Conservation (phyloP, 2,113 vertebrate genomes). For the Pelusios castaneus region DNA sequence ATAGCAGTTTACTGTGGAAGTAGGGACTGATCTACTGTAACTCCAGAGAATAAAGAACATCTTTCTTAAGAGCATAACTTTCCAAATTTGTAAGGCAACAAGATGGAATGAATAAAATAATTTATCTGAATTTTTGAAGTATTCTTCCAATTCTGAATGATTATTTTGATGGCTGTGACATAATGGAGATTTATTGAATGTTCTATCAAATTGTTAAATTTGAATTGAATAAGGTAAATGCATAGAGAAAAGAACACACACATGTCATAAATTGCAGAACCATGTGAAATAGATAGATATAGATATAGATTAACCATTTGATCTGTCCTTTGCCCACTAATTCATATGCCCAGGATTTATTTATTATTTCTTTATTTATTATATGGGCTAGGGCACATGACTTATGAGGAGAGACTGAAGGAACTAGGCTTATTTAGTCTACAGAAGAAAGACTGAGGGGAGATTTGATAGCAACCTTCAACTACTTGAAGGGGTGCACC, state of each 20-base stretch:
- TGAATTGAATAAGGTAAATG: background rate
- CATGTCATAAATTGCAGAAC: background rate
- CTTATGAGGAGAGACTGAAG: too few species aligned
- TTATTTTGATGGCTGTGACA: too few species aligned
- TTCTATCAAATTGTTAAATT: background rate
- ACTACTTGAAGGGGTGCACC: too few species aligned
- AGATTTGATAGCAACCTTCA: too few species aligned
- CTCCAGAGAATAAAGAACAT: background rate
- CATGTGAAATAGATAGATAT: too few species aligned
- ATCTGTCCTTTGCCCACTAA: background rate
- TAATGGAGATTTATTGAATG: background rate
- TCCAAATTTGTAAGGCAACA: background rate
- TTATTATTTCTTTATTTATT: too few species aligned
- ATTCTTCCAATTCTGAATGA: background rate
- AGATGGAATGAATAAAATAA: background rate
- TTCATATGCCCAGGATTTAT: background rate
- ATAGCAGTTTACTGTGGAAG: background rate
- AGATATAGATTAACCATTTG: background rate
- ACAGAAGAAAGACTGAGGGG: too few species aligned
- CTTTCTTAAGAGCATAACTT: background rate
- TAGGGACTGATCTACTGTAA: background rate
- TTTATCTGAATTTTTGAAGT: background rate
- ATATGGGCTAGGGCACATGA: too few species aligned
- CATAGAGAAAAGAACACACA: background rate
- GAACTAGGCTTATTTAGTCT: too few species aligned